Percentiles rank a stretch among this genome's conserved stretches.
phyloP scores from a whole-genome alignment of 2,888 invertebrate genomes.

The Cosmia pyralina region DNA sequence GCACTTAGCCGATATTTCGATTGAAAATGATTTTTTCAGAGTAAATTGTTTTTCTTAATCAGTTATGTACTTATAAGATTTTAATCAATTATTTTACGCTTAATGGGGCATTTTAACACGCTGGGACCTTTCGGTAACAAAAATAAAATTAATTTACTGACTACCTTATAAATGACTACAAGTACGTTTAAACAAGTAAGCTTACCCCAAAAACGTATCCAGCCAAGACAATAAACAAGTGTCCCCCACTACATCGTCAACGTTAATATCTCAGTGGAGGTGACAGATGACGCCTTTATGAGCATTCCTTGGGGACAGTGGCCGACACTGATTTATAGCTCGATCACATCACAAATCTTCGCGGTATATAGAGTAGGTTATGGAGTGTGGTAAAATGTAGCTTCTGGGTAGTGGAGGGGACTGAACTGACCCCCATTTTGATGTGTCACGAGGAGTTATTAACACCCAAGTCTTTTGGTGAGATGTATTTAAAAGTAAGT shows the following conservation, averaged over 20 bases:
- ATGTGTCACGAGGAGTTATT: constrained; percentile 15
- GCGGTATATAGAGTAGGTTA: constrained; percentile 46
- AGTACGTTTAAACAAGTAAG: too few species aligned
- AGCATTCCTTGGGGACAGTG: constrained; percentile 66
- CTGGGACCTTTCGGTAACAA: too few species aligned
- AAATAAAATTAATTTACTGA: background rate
- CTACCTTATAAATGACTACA: constrained; percentile 7
- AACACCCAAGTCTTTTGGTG: background rate
- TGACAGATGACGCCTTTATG: constrained; percentile 69
- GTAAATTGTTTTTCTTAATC: too few species aligned
- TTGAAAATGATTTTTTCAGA: too few species aligned
- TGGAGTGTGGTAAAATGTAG: constrained; percentile 55
- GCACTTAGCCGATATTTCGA: too few species aligned
- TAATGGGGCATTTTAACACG: background rate
- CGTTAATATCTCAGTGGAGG: constrained; percentile 61
- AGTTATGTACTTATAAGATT: too few species aligned
- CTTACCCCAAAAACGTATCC: constrained; percentile 14
- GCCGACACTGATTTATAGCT: constrained; percentile 67
- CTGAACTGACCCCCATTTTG: constrained; percentile 27
- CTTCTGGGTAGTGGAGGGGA: constrained; percentile 18
- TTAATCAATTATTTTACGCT: background rate
- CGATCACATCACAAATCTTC: constrained; percentile 69
- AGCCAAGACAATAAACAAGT: constrained; percentile 48
- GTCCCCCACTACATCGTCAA: constrained; percentile 47
- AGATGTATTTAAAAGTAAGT: background rate